These are phyloP conservation scores for Leucoptera coffeella DNA, from an alignment of 2,888 invertebrate species.

Conservation along the genomic window DNA sequence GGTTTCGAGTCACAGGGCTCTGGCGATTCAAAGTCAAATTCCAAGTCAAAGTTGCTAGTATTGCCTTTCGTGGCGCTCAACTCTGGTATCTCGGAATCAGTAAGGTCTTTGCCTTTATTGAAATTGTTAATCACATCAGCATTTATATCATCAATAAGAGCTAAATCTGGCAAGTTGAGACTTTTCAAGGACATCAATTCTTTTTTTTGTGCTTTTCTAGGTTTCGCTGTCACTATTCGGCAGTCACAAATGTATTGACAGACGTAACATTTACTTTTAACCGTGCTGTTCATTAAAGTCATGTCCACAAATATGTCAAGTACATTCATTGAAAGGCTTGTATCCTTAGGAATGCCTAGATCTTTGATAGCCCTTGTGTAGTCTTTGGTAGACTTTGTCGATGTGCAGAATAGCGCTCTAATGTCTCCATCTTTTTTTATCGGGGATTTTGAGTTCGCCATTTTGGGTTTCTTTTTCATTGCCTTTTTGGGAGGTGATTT, in stretches of 20 bases:
- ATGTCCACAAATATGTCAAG: constrained; percentile 40
- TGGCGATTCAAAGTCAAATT: constrained; percentile 9
- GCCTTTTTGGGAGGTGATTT: constrained; percentile 13
- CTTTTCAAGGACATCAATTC: constrained; percentile 13
- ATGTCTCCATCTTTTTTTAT: constrained; percentile 46
- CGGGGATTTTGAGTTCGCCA: constrained; percentile 16
- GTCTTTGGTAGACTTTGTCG: constrained; percentile 36
- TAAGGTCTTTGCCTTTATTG: neutral
- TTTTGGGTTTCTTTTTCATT: constrained; percentile 22
- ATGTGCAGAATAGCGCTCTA: constrained; percentile 44
- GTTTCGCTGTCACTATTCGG: constrained; percentile 13
- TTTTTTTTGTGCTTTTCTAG: constrained; percentile 5
- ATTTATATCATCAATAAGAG: constrained; percentile 24
- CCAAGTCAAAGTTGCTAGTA: constrained; percentile 15
- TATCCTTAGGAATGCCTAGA: constrained; percentile 24
- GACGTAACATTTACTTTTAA: constrained; percentile 22
- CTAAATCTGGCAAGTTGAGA: constrained; percentile 20
- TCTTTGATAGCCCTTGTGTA: constrained; percentile 36
- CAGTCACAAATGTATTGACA: constrained; percentile 40
- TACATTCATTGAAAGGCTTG: constrained; percentile 21
- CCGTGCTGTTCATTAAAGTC: constrained; percentile 23
- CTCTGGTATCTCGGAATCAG: neutral
- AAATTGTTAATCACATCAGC: constrained; percentile 12
- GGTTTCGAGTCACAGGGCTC: constrained; percentile 7
- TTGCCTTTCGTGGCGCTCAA: neutral